These are phyloP conservation scores for zebrafish (Danio rerio) DNA, from an alignment of 2,113 vertebrate species.

Conservation along the genomic window DNA sequence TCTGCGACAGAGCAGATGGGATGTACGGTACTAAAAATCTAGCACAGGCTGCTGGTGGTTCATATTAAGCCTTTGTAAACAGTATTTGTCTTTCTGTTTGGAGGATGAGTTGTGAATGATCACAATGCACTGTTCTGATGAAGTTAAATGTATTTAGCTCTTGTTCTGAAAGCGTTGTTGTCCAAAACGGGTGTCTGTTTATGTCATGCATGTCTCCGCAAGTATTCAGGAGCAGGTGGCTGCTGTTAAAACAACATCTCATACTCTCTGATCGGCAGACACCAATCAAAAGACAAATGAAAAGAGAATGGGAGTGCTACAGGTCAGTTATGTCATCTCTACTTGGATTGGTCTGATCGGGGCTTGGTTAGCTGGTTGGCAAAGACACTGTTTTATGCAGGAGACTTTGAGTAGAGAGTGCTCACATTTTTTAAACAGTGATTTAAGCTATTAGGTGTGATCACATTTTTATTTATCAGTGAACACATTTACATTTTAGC, in stretches of 20 bases:
- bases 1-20: background rate
- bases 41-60: background rate
- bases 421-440: too few relatives aligned
- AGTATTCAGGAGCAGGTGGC: slow-evolving; percentile 21
- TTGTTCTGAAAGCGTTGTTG: background rate
- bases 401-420: background rate
- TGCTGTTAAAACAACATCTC: slow-evolving; percentile 14
- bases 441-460: too few relatives aligned
- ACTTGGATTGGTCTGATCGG: background rate
- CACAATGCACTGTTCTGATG: slow-evolving; percentile 45
- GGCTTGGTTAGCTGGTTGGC: background rate
- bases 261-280: background rate
- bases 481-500: too few relatives aligned
- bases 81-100: slow-evolving; percentile 25
- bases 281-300: slow-evolving; percentile 26
- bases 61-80: background rate
- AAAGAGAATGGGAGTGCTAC: slow-evolving; percentile 11
- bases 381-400: background rate
- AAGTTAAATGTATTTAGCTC: slow-evolving; percentile 36
- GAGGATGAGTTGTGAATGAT: slow-evolving; percentile 13
- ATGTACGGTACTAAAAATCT: background rate
- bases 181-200: slow-evolving; percentile 23
- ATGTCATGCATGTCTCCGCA: background rate
- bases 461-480: too few relatives aligned
- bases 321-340: background rate